Evolutionary conservation across 1,140 invertebrate species (phyloP).

Genomic region (Trichonephila clavata): DNA sequence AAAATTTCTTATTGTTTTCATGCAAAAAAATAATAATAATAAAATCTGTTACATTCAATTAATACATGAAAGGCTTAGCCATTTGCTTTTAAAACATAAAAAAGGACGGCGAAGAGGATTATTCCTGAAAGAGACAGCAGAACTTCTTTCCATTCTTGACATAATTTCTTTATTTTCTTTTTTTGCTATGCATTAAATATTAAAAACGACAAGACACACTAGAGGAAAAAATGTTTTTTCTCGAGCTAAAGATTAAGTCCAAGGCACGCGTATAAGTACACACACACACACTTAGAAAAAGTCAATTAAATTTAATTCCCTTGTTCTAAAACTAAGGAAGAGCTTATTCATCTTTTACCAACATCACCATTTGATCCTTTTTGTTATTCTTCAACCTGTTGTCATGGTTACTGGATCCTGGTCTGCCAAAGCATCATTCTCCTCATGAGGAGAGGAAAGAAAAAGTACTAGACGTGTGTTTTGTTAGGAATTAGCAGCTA

Average conservation of each 20-base stretch:
- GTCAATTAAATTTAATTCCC: slow-evolving; percentile 11
- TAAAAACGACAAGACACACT: neutral
- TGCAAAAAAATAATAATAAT: no score
- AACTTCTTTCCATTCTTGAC: neutral
- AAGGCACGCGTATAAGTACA: neutral
- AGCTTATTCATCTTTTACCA: neutral
- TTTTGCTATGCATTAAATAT: neutral
- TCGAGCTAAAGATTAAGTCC: neutral
- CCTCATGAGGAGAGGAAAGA: neutral
- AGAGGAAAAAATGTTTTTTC: neutral
- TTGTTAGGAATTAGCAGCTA: neutral
- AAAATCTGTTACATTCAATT: no score
- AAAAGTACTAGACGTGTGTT: neutral
- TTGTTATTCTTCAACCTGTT: neutral
- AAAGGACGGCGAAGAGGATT: neutral
- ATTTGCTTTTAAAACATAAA: no score
- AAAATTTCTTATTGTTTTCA: no score
- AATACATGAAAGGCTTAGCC: no score
- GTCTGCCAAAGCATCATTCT: neutral
- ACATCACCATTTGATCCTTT: neutral
- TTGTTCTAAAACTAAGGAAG: neutral
- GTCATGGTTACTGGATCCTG: neutral
- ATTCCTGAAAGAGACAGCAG: neutral
- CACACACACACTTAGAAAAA: neutral
- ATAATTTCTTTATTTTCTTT: neutral